Evolutionary conservation across 2,888 invertebrate species (phyloP).

Genomic region (Pandemis heparana): DNA sequence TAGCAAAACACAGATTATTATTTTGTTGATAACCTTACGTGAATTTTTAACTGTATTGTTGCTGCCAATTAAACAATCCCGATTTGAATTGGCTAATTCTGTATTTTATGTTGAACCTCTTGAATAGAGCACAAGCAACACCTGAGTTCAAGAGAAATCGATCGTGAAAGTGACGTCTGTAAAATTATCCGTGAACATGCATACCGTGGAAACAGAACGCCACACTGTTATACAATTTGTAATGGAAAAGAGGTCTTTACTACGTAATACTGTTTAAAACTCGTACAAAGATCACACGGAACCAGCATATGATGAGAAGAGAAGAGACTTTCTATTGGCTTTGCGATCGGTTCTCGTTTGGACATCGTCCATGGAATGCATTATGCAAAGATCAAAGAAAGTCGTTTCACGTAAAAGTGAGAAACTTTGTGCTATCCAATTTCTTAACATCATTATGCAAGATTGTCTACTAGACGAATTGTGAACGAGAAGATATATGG

Average conservation of each 20-base stretch:
- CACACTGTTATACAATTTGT: constrained; percentile 41
- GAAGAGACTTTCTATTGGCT: constrained; percentile 51
- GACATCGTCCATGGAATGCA: constrained; percentile 45
- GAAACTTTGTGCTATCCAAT: constrained; percentile 39
- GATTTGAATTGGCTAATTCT: background rate
- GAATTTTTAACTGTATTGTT: background rate
- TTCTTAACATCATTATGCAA: constrained; percentile 38
- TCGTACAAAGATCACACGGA: constrained; percentile 36
- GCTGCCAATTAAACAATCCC: background rate
- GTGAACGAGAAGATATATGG: background rate
- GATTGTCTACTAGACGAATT: constrained; percentile 13
- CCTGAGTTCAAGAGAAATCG: constrained; percentile 71
- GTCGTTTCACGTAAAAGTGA: constrained; percentile 53
- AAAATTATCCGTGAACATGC: constrained; percentile 55
- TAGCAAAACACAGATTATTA: background rate
- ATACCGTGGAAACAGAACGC: constrained; percentile 32
- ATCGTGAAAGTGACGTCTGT: constrained; percentile 74
- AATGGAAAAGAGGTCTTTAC: constrained; percentile 41
- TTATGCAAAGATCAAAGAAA: constrained; percentile 56
- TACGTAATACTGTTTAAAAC: constrained; percentile 40
- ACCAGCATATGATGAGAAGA: constrained; percentile 21
- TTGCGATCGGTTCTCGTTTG: constrained; percentile 43
- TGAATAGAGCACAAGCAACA: constrained; percentile 43
- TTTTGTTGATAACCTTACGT: background rate
- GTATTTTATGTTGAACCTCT: constrained; percentile 36